Percentiles rank a stretch among this genome's conserved stretches.
These are phyloP conservation scores for Melanotaenia boesemani DNA, from an alignment of 2,797 vertebrate genomes.

Conservation along the genomic window DNA sequence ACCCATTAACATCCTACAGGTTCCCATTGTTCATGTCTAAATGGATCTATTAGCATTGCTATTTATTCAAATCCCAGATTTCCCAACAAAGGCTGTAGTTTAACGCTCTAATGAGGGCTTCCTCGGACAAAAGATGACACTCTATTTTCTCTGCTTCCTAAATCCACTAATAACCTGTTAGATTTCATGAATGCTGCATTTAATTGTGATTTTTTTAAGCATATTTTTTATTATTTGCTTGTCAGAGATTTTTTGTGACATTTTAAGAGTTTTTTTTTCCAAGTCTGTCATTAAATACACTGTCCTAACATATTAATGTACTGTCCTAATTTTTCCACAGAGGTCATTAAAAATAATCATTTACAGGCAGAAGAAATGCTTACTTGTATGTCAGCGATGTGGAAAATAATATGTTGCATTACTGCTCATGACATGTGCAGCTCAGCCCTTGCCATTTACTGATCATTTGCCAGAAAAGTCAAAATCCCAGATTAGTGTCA, in stretches of 20 bases:
- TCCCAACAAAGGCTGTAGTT: constrained; percentile 82
- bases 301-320: neutral
- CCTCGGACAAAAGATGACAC: constrained; percentile 70
- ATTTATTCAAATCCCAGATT: constrained; percentile 85
- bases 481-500: constrained; percentile 59
- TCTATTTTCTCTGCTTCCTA: constrained; percentile 70
- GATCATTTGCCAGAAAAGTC: constrained; percentile 49
- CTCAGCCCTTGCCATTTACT: constrained; percentile 23
- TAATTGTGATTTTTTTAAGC: constrained; percentile 8
- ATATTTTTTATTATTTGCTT: neutral
- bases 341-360: neutral
- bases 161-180: constrained; percentile 58
- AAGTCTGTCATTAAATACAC: neutral
- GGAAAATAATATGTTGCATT: neutral
- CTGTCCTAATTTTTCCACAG: neutral
- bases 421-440: neutral
- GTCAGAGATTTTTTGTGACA: neutral
- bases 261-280: neutral
- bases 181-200: constrained; percentile 24
- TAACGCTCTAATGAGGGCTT: constrained; percentile 85
- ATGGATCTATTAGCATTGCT: constrained; percentile 79
- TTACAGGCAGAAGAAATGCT: neutral
- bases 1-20: constrained; percentile 82
- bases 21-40: constrained; percentile 79
- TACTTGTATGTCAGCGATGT: neutral